Evolutionary conservation across 2,797 vertebrate species (phyloP).

Genomic region (Dipus sagitta): DNA sequence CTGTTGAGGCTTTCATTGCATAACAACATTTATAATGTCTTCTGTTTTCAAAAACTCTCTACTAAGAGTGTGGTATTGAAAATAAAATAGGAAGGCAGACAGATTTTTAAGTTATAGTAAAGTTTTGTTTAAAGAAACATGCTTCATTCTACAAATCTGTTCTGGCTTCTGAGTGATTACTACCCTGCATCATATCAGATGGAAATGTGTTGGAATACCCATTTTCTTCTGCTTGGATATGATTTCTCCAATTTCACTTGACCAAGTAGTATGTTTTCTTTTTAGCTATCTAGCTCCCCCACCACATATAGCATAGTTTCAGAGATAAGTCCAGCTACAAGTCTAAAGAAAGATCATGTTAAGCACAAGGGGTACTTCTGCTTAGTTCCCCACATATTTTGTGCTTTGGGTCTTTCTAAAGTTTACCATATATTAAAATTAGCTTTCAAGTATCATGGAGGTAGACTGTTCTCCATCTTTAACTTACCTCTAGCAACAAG

Average conservation of each 20-base stretch:
- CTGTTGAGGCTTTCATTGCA: background rate
- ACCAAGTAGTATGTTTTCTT: background rate
- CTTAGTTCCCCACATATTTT: background rate
- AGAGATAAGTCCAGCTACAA: background rate
- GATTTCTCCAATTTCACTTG: constrained; percentile 8
- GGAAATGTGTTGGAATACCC: background rate
- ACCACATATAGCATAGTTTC: background rate
- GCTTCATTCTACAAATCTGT: constrained; percentile 2
- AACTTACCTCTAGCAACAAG: background rate
- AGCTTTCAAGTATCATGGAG: background rate
- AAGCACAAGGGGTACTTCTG: background rate
- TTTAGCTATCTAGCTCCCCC: background rate
- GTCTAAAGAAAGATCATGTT: background rate
- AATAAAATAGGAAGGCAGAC: background rate
- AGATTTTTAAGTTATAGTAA: constrained; percentile 14
- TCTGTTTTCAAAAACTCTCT: background rate
- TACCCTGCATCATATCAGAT: background rate
- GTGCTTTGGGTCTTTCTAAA: background rate
- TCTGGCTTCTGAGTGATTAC: background rate
- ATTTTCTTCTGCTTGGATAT: constrained; percentile 13
- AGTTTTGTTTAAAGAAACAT: background rate
- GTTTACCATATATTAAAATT: background rate
- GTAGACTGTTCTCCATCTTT: background rate
- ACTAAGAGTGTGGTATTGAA: background rate
- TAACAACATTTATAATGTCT: constrained; percentile 10